Conservation (phyloP, 2,888 invertebrate species). For the Drosophila austrosaltans region DNA sequence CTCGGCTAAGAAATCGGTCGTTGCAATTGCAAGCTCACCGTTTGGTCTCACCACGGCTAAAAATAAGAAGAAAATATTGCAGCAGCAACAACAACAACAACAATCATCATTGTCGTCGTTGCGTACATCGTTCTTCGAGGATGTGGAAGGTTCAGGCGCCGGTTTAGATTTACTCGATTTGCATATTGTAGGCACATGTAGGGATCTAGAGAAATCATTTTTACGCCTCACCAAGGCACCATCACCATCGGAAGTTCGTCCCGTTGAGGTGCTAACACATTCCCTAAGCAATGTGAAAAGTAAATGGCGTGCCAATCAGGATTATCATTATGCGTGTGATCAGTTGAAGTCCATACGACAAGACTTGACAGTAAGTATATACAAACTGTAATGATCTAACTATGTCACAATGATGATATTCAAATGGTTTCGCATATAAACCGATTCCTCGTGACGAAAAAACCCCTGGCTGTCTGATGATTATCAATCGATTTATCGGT, state of each 20-base stretch:
- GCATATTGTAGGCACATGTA: conserved; percentile 97
- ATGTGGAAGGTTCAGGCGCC: conserved; percentile 84
- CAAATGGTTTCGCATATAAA: conserved; percentile 12
- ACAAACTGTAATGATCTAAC: background rate
- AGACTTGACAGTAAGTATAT: conserved; percentile 94
- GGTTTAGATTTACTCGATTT: conserved; percentile 93
- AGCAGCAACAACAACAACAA: conserved; percentile 42
- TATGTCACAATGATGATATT: background rate
- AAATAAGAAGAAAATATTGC: conserved; percentile 59
- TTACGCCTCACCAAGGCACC: conserved; percentile 98
- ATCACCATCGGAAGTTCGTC: conserved; percentile 94
- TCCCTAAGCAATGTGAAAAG: conserved; percentile 95
- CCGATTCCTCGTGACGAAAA: conserved; percentile 5
- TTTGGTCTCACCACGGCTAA: conserved; percentile 72
- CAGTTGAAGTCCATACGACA: conserved; percentile 99
- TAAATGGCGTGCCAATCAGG: conserved; percentile 94
- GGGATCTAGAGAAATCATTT: conserved; percentile 97
- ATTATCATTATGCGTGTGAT: conserved; percentile 98
- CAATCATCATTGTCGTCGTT: conserved; percentile 10
- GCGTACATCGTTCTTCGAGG: conserved; percentile 85
- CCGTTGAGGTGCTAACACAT: conserved; percentile 91
- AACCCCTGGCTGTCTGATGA: conserved; percentile 8
- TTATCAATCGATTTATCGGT: background rate
- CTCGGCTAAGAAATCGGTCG: conserved; percentile 75
- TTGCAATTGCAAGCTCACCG: conserved; percentile 79